These are phyloP conservation scores for Paedocypris micromegethes DNA, from an alignment of 2,797 vertebrate species.

Conservation along the genomic window DNA sequence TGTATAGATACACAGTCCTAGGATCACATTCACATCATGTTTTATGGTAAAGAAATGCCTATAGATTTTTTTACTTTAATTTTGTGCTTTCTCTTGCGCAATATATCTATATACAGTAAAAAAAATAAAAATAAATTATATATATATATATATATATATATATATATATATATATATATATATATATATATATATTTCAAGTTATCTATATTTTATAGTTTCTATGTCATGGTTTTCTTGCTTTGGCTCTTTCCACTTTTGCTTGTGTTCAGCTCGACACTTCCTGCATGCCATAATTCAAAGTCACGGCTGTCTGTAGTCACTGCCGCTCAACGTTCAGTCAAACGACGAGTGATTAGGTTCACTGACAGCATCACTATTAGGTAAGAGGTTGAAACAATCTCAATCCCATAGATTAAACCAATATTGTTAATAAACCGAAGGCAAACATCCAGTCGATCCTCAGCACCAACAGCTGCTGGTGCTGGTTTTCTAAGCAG, in stretches of 20 bases:
- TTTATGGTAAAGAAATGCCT: too few species aligned
- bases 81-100: too few species aligned
- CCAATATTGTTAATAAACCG: background rate
- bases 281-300: slow-evolving; percentile 77
- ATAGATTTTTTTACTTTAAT: too few species aligned
- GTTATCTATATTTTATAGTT: too few species aligned
- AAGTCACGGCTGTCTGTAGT: slow-evolving; percentile 59
- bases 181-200: too few species aligned
- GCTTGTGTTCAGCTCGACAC: slow-evolving; percentile 63
- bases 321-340: slow-evolving; percentile 50
- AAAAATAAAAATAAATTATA: too few species aligned
- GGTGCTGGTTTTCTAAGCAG: background rate
- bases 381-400: slow-evolving; percentile 66
- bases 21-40: too few species aligned
- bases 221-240: too few species aligned
- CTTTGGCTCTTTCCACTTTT: background rate
- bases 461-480: slow-evolving; percentile 4
- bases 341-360: slow-evolving; percentile 57
- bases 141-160: too few species aligned
- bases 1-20: too few species aligned
- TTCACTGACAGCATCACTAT: slow-evolving; percentile 64
- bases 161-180: too few species aligned
- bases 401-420: background rate
- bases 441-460: background rate
- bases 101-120: too few species aligned